These are phyloP conservation scores for Nymphalis c-album DNA, from an alignment of 2,888 invertebrate genomes.

Conservation along the genomic window DNA sequence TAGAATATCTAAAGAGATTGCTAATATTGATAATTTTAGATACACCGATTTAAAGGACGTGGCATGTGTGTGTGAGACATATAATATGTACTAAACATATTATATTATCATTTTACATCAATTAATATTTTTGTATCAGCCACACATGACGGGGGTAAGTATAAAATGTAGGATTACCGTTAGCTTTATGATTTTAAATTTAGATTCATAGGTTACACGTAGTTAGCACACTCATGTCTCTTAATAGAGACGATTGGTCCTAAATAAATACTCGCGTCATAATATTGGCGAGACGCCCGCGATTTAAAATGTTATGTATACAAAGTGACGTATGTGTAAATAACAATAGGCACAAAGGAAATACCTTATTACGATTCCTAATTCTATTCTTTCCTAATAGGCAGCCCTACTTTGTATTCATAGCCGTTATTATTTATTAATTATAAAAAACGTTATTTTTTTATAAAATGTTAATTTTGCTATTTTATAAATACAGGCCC, in stretches of 20 bases:
- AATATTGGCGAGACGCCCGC: slow-evolving; percentile 41
- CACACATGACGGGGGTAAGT: neutral
- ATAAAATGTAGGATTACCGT: neutral
- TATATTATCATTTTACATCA: neutral
- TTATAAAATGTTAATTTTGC: neutral
- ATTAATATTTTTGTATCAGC: neutral
- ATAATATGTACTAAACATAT: neutral
- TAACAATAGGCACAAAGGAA: slow-evolving; percentile 21
- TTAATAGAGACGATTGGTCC: slow-evolving; percentile 34
- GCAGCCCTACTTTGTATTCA: too few species aligned
- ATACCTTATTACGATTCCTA: neutral
- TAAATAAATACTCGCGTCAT: slow-evolving; percentile 41
- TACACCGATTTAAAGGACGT: neutral
- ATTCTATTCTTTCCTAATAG: too few species aligned
- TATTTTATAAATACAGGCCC: slow-evolving; percentile 50
- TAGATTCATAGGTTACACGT: slow-evolving; percentile 13
- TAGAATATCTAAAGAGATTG: neutral
- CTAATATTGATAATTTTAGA: neutral
- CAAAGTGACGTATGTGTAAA: slow-evolving; percentile 26
- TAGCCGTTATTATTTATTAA: neutral
- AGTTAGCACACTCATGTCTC: slow-evolving; percentile 25
- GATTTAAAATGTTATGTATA: slow-evolving; percentile 28
- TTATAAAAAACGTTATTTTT: too few species aligned
- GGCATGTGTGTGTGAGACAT: too few species aligned
- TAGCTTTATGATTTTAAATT: slow-evolving; percentile 10